Percentiles rank a stretch among this genome's conserved stretches.
phyloP scores from a whole-genome alignment of 1,140 invertebrate species.

The Whitmania pigra region DNA sequence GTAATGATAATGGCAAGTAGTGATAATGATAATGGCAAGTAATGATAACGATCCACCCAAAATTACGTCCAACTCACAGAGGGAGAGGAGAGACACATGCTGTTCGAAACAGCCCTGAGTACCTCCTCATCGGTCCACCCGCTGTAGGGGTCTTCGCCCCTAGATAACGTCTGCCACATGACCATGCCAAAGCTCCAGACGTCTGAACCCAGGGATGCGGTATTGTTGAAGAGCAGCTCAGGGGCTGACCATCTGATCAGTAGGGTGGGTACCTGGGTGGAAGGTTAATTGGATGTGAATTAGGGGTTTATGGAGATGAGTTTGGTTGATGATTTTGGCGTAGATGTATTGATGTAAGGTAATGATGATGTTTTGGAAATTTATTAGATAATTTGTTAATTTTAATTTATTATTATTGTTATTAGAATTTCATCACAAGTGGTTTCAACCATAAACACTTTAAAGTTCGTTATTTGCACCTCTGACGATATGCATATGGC shows the following conservation, averaged over 20 bases:
- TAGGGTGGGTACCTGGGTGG: background rate
- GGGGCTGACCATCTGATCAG: conserved; percentile 2
- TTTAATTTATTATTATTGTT: too few species aligned
- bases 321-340: background rate
- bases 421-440: too few species aligned
- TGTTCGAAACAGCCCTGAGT: background rate
- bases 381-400: too few species aligned
- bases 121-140: conserved; percentile 1
- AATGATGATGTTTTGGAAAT: too few species aligned
- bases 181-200: background rate
- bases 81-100: conserved; percentile 6
- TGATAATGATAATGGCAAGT: too few species aligned
- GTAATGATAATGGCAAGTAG: too few species aligned
- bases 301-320: background rate
- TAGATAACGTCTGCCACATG: conserved; percentile 1
- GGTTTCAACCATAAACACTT: too few species aligned
- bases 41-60: background rate
- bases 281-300: background rate
- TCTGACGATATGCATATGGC: too few species aligned
- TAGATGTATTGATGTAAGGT: background rate
- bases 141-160: conserved; percentile 2
- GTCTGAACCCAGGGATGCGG: background rate
- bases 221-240: background rate
- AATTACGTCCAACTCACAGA: background rate
- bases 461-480: too few species aligned